These are phyloP conservation scores for Drosophila tristis DNA, from an alignment of 1,140 invertebrate species.

Conservation along the genomic window DNA sequence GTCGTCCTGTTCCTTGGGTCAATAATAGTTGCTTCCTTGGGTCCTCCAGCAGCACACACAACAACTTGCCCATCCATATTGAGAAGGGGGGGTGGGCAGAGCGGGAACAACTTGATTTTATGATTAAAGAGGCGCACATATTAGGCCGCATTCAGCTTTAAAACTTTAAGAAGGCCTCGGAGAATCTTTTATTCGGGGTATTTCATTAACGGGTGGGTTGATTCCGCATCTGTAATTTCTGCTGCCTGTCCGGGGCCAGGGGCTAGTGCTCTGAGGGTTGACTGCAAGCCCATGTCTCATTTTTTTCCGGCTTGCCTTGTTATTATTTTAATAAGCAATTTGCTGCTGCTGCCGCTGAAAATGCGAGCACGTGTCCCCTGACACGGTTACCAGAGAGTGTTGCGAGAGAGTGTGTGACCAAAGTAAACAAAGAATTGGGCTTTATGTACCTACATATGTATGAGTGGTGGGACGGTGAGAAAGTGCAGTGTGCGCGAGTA, in stretches of 20 bases:
- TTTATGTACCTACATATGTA: conserved; percentile 32
- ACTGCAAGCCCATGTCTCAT: conserved; percentile 37
- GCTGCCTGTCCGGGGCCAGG: conserved; percentile 21
- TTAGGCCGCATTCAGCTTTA: conserved; percentile 35
- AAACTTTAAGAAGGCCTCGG: conserved; percentile 48
- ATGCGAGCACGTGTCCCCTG: conserved; percentile 63
- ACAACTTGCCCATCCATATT: conserved; percentile 14
- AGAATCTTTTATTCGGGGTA: conserved; percentile 32
- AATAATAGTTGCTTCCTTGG: conserved; percentile 45
- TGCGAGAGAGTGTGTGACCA: conserved; percentile 16
- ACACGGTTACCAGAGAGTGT: conserved; percentile 1
- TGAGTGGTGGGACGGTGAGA: conserved; percentile 54
- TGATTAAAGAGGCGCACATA: conserved; percentile 55
- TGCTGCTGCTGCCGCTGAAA: conserved; percentile 55
- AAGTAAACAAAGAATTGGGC: conserved; percentile 27
- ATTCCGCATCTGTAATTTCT: conserved; percentile 41
- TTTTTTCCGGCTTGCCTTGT: conserved; percentile 53
- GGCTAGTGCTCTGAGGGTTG: conserved; percentile 62
- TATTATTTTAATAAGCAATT: conserved; percentile 77
- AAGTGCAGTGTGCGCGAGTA: conserved; percentile 43
- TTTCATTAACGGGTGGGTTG: conserved; percentile 65
- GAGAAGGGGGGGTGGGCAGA: too few relatives aligned
- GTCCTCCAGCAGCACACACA: conserved; percentile 2
- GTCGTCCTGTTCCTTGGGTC: conserved; percentile 32
- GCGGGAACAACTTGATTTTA: conserved; percentile 44